phyloP scores from a whole-genome alignment of 2,888 invertebrate species.

The Aleiodes testaceus region DNA sequence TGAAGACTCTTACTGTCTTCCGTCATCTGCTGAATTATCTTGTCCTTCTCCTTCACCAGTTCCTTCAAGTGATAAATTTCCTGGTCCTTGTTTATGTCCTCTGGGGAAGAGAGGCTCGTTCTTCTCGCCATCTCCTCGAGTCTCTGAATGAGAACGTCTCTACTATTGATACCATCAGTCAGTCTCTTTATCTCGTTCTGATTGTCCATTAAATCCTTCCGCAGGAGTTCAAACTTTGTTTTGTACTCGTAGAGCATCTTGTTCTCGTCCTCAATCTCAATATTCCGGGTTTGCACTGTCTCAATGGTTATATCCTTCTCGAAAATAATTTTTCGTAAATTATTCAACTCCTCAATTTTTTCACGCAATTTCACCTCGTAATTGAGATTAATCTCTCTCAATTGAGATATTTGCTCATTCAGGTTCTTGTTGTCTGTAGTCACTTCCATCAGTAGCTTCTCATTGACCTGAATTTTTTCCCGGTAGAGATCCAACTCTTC shows the following conservation, averaged over 20 bases:
- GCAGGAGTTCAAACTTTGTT: conserved; percentile 70
- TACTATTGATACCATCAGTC: conserved; percentile 63
- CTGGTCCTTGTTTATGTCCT: conserved; percentile 78
- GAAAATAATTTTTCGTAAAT: conserved; percentile 71
- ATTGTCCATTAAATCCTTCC: conserved; percentile 57
- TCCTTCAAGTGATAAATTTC: conserved; percentile 79
- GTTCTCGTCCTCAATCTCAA: conserved; percentile 66
- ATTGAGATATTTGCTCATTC: conserved; percentile 75
- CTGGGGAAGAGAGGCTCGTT: conserved; percentile 54
- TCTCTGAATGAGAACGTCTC: conserved; percentile 63
- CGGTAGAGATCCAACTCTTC: conserved; percentile 75
- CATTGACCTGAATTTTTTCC: conserved; percentile 74
- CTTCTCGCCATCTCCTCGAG: conserved; percentile 66
- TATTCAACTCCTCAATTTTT: conserved; percentile 73
- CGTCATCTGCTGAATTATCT: conserved; percentile 77
- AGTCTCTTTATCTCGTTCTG: conserved; percentile 62
- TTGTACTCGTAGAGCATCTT: conserved; percentile 71
- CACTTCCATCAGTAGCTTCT: conserved; percentile 76
- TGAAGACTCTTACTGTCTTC: conserved; percentile 76
- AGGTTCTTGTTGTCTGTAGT: conserved; percentile 75
- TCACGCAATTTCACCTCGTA: conserved; percentile 73
- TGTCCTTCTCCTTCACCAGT: conserved; percentile 76
- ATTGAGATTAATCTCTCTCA: conserved; percentile 69
- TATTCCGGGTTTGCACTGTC: conserved; percentile 60
- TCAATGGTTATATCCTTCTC: conserved; percentile 65